Conservation (phyloP, 2,888 invertebrate species). For the Hemistola chrysoprasaria region DNA sequence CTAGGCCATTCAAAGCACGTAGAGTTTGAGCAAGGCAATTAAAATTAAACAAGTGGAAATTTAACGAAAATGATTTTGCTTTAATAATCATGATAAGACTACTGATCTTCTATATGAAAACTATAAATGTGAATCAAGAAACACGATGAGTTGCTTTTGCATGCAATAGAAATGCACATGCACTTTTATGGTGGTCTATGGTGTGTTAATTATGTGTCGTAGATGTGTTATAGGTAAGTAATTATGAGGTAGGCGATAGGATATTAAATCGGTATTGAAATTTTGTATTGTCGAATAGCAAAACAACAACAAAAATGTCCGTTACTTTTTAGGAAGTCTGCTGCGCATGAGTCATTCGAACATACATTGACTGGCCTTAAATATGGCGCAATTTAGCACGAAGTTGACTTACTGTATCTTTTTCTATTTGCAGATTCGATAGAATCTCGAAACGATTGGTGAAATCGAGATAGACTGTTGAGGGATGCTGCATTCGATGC, state of each 20-base stretch:
- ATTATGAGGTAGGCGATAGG: too few species aligned
- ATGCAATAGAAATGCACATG: not conserved
- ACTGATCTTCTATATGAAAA: constrained; percentile 2
- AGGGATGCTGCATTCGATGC: not conserved
- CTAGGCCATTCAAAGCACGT: constrained; percentile 14
- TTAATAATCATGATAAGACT: constrained; percentile 3
- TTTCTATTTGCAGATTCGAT: constrained; percentile 10
- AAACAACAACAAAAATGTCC: constrained; percentile 1
- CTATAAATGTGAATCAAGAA: constrained; percentile 1
- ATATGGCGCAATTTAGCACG: constrained; percentile 18
- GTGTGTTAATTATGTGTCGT: too few species aligned
- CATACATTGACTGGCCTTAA: constrained; percentile 18
- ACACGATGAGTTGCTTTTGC: not conserved
- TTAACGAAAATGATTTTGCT: not conserved
- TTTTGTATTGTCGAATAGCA: too few species aligned
- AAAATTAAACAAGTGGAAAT: constrained; percentile 12
- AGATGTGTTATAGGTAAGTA: too few species aligned
- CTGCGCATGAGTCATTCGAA: constrained; percentile 11
- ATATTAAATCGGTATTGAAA: too few species aligned
- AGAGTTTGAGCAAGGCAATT: not conserved
- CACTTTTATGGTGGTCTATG: too few species aligned
- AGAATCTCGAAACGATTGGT: not conserved
- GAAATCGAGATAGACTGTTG: too few species aligned
- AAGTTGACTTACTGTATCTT: constrained; percentile 5
- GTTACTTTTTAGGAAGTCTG: constrained; percentile 21